A percentile compares a stretch with the other conserved stretches of the same genome.
Conservation (phyloP, 92 coral and sea anemone species). For the Chrysogorgia sp. region DNA sequence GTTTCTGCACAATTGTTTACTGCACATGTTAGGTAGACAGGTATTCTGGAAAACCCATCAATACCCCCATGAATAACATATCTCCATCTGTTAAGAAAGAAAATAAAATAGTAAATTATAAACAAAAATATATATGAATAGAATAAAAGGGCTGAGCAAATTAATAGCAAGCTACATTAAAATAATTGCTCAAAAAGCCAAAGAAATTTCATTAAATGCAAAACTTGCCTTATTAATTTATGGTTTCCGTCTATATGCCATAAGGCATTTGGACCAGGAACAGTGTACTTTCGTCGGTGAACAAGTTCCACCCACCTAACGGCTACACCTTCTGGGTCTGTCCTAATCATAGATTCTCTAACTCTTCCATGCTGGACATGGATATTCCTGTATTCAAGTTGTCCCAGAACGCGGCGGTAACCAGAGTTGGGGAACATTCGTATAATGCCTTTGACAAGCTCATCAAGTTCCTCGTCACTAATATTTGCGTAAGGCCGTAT, state of each 20-base stretch:
- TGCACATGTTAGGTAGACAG: conserved; percentile 56
- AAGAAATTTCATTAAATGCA: too few relatives aligned
- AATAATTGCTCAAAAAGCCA: too few relatives aligned
- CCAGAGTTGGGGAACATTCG: background rate
- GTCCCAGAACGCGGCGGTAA: background rate
- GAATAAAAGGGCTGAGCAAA: too few relatives aligned
- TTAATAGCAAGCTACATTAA: too few relatives aligned
- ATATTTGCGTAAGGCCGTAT: background rate
- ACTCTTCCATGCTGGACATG: conserved; percentile 5
- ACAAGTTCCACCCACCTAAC: background rate
- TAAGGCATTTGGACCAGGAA: background rate
- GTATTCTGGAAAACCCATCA: conserved; percentile 60
- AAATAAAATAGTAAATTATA: background rate
- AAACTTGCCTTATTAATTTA: conserved; percentile 12
- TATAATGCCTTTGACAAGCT: background rate
- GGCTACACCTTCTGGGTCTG: conserved; percentile 25
- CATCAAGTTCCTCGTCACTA: background rate
- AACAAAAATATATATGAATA: too few relatives aligned
- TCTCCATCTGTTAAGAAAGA: conserved; percentile 60
- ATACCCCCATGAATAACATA: conserved; percentile 64
- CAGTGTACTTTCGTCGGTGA: conserved; percentile 4
- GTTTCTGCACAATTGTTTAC: conserved; percentile 62
- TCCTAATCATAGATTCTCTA: conserved; percentile 1
- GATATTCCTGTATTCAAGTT: background rate
- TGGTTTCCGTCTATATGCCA: conserved; percentile 34